phyloP scores from a whole-genome alignment of 1,140 invertebrate species.

The Pristionchus pacificus region DNA sequence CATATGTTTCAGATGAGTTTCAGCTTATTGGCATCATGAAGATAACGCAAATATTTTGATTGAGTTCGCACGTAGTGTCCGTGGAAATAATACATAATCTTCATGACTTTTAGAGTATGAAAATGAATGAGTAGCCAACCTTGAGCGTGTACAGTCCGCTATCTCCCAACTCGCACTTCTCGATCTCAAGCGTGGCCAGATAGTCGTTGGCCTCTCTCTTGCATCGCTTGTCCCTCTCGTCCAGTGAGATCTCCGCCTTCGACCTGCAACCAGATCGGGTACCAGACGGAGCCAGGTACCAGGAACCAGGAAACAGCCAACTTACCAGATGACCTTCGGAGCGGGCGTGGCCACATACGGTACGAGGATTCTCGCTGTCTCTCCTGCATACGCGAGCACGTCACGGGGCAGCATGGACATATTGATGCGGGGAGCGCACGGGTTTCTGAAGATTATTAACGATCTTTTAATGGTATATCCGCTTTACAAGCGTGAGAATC shows the following conservation, averaged over 20 bases:
- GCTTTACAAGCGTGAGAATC: no score
- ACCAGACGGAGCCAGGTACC: no score
- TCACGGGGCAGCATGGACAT: conserved; percentile 34
- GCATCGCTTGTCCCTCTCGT: conserved; percentile 72
- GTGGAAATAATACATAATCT: no score
- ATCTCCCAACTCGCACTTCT: conserved; percentile 79
- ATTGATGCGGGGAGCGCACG: conserved; percentile 15
- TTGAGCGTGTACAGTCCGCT: conserved; percentile 81
- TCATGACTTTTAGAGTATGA: no score
- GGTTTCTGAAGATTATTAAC: not conserved
- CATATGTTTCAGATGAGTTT: no score
- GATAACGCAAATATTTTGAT: no score
- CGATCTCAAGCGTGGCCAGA: conserved; percentile 77
- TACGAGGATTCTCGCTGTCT: conserved; percentile 37
- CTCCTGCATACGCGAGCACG: conserved; percentile 31
- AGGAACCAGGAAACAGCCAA: no score
- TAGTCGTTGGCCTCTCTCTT: conserved; percentile 78
- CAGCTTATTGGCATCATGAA: no score
- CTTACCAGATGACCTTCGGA: conserved; percentile 75
- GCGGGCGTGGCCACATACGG: conserved; percentile 73
- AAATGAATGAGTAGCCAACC: no score
- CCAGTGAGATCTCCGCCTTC: conserved; percentile 76
- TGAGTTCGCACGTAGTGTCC: no score
- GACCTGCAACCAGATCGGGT: conserved; percentile 59
- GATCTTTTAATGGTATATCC: not conserved